These are phyloP conservation scores for Mormyrops boulengeri DNA, from an alignment of 2,797 vertebrate genomes.

Conservation along the genomic window DNA sequence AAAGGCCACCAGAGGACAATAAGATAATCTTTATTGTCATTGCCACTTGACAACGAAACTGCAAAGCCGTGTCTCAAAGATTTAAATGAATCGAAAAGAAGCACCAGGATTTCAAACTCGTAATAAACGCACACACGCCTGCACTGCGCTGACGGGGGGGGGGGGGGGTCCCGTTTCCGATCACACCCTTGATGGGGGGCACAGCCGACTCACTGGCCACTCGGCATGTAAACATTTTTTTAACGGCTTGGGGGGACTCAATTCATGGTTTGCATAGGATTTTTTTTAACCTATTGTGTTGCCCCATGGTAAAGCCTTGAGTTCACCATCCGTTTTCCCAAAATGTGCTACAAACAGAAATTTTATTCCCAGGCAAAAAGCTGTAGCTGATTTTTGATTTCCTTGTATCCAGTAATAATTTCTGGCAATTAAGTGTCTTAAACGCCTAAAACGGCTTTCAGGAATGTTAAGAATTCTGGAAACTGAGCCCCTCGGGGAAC, in stretches of 20 bases:
- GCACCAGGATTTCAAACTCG: neutral
- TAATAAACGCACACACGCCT: neutral
- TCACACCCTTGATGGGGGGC: neutral
- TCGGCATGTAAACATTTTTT: neutral
- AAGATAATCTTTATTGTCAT: too few species aligned
- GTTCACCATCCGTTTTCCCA: neutral
- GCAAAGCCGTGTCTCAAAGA: neutral
- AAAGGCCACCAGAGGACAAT: neutral
- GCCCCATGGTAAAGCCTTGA: neutral
- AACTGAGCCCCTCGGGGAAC: neutral
- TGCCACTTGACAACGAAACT: too few species aligned
- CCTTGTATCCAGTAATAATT: neutral
- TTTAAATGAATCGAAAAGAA: neutral
- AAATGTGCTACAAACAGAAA: neutral
- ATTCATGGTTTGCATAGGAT: neutral
- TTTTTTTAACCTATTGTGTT: neutral
- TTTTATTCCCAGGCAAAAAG: neutral
- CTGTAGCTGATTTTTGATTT: neutral
- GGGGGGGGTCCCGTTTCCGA: neutral
- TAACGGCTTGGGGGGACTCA: neutral
- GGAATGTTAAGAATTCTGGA: neutral
- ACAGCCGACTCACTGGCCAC: neutral
- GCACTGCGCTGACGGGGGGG: neutral
- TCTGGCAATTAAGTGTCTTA: neutral
- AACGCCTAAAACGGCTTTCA: neutral